Evolutionary conservation across 2,113 vertebrate species (phyloP).

Genomic region (Zosterops lateralis): DNA sequence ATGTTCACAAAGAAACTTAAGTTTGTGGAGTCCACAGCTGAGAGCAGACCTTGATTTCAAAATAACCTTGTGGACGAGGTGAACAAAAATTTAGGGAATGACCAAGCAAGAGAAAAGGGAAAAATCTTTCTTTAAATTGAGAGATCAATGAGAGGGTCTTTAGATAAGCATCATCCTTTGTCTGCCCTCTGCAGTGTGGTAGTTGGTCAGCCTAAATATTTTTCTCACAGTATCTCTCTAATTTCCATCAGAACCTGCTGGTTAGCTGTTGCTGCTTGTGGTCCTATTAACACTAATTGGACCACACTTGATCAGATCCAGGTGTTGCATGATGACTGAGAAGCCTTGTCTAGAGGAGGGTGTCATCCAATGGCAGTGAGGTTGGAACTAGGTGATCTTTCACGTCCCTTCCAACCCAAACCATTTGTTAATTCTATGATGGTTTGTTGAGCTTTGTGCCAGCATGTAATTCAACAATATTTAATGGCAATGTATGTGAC

Average conservation of each 20-base stretch:
- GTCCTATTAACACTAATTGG: background rate
- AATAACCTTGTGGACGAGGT: fast-evolving
- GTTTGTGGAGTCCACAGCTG: background rate
- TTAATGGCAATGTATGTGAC: background rate
- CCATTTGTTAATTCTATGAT: background rate
- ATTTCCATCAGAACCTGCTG: background rate
- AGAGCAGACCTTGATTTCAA: background rate
- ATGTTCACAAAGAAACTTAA: background rate
- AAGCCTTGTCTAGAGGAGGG: background rate
- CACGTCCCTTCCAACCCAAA: background rate
- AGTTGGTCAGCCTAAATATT: background rate
- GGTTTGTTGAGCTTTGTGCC: background rate
- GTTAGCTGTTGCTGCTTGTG: background rate
- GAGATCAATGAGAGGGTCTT: background rate
- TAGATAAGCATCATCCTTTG: background rate
- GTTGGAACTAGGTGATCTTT: background rate
- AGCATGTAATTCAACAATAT: background rate
- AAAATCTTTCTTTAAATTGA: background rate
- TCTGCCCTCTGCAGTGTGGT: background rate
- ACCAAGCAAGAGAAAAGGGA: background rate
- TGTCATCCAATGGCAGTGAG: background rate
- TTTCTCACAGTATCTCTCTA: background rate
- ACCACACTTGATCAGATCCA: background rate
- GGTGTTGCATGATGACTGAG: background rate
- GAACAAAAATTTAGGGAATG: background rate